phyloP scores from a whole-genome alignment of 2,888 invertebrate genomes.

The Drosophila mayaguana region DNA sequence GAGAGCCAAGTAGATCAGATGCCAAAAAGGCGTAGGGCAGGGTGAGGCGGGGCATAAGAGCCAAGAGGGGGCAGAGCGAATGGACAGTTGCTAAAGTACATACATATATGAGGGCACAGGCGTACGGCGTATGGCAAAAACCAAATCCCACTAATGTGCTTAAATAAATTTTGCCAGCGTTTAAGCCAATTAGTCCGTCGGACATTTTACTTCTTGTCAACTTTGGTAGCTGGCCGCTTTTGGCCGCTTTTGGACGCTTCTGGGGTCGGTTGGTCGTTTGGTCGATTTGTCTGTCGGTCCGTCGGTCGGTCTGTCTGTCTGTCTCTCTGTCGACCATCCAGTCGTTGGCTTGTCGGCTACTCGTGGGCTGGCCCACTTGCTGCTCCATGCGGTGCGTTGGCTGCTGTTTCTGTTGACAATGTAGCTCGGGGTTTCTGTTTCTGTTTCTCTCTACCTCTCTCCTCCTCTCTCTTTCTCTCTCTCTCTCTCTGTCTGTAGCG shows the following conservation, averaged over 20 bases:
- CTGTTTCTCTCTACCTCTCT: conserved; percentile 18
- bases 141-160: conserved; percentile 83
- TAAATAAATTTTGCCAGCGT: conserved; percentile 81
- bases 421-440: conserved; percentile 56
- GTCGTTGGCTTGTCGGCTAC: conserved; percentile 13
- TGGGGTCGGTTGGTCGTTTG: conserved; percentile 36
- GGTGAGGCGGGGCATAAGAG: neutral
- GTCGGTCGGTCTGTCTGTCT: conserved; percentile 14
- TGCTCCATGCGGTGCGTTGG: conserved; percentile 59
- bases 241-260: conserved; percentile 50
- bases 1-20: conserved; percentile 60
- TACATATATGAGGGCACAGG: conserved; percentile 24
- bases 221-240: conserved; percentile 72
- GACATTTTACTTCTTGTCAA: conserved; percentile 84
- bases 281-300: conserved; percentile 8
- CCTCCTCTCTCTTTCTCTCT: conserved; percentile 11
- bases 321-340: conserved; percentile 3
- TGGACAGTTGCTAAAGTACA: conserved; percentile 57
- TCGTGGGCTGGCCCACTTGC: conserved; percentile 73
- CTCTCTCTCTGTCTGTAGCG: conserved; percentile 1
- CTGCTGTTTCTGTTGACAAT: conserved; percentile 70
- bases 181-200: conserved; percentile 84
- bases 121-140: conserved; percentile 58
- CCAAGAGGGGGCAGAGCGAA: conserved; percentile 1
- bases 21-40: conserved; percentile 23